phyloP scores from a whole-genome alignment of 2,797 vertebrate genomes.

The Peromyscus aztecus region DNA sequence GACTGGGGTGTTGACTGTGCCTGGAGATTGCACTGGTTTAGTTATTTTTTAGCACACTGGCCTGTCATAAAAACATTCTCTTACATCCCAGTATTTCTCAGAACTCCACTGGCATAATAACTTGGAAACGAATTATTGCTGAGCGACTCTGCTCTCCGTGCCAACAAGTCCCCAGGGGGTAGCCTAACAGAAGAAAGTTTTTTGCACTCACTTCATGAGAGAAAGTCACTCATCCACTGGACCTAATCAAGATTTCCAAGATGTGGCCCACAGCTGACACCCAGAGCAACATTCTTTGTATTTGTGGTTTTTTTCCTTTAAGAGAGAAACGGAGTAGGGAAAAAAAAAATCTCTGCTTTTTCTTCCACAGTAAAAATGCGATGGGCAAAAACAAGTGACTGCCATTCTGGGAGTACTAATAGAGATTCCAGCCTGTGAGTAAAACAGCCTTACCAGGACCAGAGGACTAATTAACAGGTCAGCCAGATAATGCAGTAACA shows the following conservation, averaged over 20 bases:
- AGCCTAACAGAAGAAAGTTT: conserved; percentile 83
- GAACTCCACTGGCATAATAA: conserved; percentile 86
- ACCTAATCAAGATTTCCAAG: conserved; percentile 83
- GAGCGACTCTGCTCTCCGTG: conserved; percentile 81
- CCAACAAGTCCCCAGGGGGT: conserved; percentile 85
- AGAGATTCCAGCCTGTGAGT: conserved; percentile 75
- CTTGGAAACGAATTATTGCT: conserved; percentile 85
- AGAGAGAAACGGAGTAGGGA: neutral
- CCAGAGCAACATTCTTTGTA: neutral
- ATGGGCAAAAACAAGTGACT: conserved; percentile 54
- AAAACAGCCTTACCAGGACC: conserved; percentile 79
- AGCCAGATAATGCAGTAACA: conserved; percentile 70
- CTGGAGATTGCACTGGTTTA: conserved; percentile 69
- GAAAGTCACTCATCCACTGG: conserved; percentile 82
- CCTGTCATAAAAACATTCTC: conserved; percentile 83
- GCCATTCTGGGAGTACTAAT: conserved; percentile 40
- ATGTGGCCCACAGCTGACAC: conserved; percentile 57
- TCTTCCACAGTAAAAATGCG: conserved; percentile 65
- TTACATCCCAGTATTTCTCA: conserved; percentile 85
- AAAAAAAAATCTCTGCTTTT: conserved; percentile 53
- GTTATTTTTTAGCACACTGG: conserved; percentile 77
- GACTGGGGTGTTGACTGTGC: conserved; percentile 62
- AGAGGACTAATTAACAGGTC: conserved; percentile 79
- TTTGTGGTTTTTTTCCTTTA: conserved; percentile 1
- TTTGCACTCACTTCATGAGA: conserved; percentile 84